Conservation (phyloP, 2,797 vertebrate species). For the Manis javanica region DNA sequence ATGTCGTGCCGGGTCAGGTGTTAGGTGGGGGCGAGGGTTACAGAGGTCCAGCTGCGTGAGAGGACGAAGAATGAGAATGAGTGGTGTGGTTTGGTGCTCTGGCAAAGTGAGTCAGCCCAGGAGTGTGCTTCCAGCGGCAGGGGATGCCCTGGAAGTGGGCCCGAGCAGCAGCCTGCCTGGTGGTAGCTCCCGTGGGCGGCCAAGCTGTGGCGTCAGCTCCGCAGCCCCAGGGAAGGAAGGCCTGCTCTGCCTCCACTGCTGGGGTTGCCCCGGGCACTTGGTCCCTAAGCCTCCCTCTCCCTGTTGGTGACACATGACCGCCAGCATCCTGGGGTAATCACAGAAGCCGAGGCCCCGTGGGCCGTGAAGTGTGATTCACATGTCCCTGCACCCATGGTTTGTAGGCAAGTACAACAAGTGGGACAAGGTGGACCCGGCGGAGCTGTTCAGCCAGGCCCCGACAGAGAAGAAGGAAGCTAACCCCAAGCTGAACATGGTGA, state of each 20-base stretch:
- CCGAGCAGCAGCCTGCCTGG: not conserved
- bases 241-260: not conserved
- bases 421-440: conserved; percentile 98
- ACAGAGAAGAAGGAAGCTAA: conserved; percentile 99
- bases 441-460: conserved; percentile 97
- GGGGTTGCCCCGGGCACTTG: not conserved
- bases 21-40: not conserved
- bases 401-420: conserved; percentile 98
- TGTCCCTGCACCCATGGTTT: conserved; percentile 53
- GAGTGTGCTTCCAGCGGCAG: not conserved
- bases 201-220: not conserved
- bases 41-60: not conserved
- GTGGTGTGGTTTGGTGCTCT: not conserved
- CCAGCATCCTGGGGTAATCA: not conserved
- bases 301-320: not conserved
- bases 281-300: not conserved
- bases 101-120: not conserved
- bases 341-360: not conserved
- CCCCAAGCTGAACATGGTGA: conserved; percentile 97
- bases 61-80: not conserved
- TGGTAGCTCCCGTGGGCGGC: not conserved
- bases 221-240: not conserved
- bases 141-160: not conserved
- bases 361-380: not conserved
- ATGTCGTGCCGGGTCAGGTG: not conserved